These are phyloP conservation scores for Adoxophyes honmai DNA, from an alignment of 1,140 invertebrate genomes.

Conservation along the genomic window DNA sequence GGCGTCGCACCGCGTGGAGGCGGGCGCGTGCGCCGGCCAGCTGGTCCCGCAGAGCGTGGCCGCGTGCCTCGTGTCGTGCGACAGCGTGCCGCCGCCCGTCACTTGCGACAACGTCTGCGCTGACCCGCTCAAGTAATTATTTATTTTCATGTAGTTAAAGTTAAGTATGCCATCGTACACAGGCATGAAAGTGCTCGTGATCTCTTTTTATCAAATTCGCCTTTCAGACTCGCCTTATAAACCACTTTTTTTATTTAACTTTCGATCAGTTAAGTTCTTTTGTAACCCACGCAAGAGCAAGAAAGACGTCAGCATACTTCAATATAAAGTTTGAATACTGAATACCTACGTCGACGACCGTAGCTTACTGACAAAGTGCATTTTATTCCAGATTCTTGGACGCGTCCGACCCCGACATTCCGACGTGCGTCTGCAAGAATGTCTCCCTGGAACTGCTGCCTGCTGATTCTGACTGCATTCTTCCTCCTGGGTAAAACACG, in stretches of 20 bases:
- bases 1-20: conserved; percentile 59
- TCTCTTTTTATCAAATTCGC: no score
- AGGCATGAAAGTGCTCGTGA: no score
- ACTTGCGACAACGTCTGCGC: conserved; percentile 49
- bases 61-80: conserved; percentile 47
- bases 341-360: no score
- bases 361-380: background rate
- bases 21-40: conserved; percentile 56
- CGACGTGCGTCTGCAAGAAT: conserved; percentile 58
- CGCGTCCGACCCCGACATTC: conserved; percentile 56
- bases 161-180: no score
- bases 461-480: conserved; percentile 60
- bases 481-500: conserved; percentile 53
- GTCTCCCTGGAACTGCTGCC: conserved; percentile 58
- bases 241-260: no score
- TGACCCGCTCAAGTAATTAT: conserved; percentile 53
- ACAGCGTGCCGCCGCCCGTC: conserved; percentile 24
- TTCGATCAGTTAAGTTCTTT: no score
- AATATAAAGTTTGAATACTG: no score
- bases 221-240: no score
- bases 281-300: no score
- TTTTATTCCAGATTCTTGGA: conserved; percentile 50
- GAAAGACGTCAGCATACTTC: no score
- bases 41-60: conserved; percentile 57
- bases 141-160: no score